A percentile compares a stretch with the other conserved stretches of the same genome.
Conservation (phyloP, 2,113 vertebrate species). For the Perca fluviatilis region DNA sequence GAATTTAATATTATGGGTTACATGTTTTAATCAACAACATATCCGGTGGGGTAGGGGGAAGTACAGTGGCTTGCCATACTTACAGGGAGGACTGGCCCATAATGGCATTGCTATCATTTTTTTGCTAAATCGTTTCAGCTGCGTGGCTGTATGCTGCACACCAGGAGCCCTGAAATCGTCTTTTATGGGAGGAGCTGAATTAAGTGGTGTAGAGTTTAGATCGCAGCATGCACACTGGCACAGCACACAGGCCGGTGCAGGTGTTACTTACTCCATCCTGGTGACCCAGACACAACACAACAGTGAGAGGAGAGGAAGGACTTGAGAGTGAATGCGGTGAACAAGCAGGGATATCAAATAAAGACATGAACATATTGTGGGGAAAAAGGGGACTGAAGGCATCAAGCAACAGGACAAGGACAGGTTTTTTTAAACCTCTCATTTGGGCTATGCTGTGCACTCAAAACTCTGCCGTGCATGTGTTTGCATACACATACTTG, state of each 20-base stretch:
- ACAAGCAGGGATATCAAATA: conserved; percentile 61
- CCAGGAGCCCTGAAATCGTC: conserved; percentile 25
- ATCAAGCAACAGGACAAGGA: conserved; percentile 41
- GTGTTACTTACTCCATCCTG: conserved; percentile 96
- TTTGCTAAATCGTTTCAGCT: conserved; percentile 23
- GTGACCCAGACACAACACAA: conserved; percentile 86
- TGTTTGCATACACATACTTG: conserved; percentile 29
- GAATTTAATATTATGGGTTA: background rate
- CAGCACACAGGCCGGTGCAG: conserved; percentile 82
- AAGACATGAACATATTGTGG: conserved; percentile 43
- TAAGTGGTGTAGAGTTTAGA: conserved; percentile 72
- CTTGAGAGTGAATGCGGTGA: conserved; percentile 75
- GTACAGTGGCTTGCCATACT: background rate
- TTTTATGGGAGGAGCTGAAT: conserved; percentile 63
- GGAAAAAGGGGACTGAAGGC: background rate
- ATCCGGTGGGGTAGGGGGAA: background rate
- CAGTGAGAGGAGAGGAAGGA: conserved; percentile 81
- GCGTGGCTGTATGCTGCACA: conserved; percentile 50
- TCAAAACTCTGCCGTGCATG: background rate
- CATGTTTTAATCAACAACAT: conserved; percentile 1
- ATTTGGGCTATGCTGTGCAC: conserved; percentile 6
- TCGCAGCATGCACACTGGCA: conserved; percentile 87
- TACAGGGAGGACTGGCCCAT: background rate
- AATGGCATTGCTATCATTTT: background rate
- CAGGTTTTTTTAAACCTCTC: background rate